A percentile compares a stretch with the other conserved stretches of the same genome.
phyloP scores from a whole-genome alignment of 2,888 invertebrate genomes.

The Hypselothyrea guttata region DNA sequence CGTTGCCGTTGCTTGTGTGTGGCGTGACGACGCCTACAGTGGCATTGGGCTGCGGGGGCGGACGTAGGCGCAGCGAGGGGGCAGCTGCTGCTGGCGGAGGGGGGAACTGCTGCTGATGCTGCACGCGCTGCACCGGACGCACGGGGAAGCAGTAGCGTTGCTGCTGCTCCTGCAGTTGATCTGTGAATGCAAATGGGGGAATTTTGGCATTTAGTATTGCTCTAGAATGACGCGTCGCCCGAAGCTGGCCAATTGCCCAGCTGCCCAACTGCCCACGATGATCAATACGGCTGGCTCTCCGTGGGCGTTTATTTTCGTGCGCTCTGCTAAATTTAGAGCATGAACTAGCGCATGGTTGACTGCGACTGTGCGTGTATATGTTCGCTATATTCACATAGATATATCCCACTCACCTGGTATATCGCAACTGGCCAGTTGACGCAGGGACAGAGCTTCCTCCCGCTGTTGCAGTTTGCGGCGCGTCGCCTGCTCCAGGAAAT shows the following conservation, averaged over 20 bases:
- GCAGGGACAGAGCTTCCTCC: conserved; percentile 51
- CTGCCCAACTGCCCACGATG: conserved; percentile 52
- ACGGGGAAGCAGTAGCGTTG: conserved; percentile 82
- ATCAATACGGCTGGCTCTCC: conserved; percentile 29
- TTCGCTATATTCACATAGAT: neutral
- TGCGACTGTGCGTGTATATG: conserved; percentile 33
- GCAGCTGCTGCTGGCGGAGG: conserved; percentile 33
- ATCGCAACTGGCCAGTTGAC: conserved; percentile 59
- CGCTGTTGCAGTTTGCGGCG: conserved; percentile 47
- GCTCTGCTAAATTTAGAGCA: conserved; percentile 58
- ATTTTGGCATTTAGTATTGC: conserved; percentile 12
- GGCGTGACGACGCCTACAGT: conserved; percentile 75
- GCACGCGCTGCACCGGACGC: conserved; percentile 80
- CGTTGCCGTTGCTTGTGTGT: conserved; percentile 69
- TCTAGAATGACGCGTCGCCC: conserved; percentile 44
- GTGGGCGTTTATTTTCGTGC: conserved; percentile 69
- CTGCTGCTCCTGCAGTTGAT: conserved; percentile 79
- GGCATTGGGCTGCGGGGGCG: conserved; percentile 77
- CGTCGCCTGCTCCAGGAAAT: conserved; percentile 68
- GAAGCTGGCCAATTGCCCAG: conserved; percentile 50
- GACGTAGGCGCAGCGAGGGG: conserved; percentile 48
- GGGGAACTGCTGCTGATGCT: conserved; percentile 54
- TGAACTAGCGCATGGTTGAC: conserved; percentile 65
- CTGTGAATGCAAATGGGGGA: conserved; percentile 41
- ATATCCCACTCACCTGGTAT: conserved; percentile 45